phyloP scores from a whole-genome alignment of 2,888 invertebrate genomes.

The Allophyes oxyacanthae region DNA sequence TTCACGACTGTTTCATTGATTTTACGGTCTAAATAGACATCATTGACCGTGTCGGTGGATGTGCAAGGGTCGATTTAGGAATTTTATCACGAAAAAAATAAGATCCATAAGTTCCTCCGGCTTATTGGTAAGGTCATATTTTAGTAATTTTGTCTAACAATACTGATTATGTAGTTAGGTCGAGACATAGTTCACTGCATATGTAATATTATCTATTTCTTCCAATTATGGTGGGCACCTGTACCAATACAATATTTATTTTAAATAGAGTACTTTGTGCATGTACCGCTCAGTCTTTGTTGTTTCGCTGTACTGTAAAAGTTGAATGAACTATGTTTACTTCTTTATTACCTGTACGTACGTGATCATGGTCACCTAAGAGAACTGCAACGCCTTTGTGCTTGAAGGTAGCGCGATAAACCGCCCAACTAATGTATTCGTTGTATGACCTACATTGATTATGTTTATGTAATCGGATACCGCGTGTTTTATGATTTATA shows the following conservation, averaged over 20 bases:
- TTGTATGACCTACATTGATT: conserved; percentile 74
- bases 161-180: conserved; percentile 2
- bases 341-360: conserved; percentile 41
- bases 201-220: conserved; percentile 6
- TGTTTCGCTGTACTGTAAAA: too few relatives aligned
- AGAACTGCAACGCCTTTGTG: conserved; percentile 59
- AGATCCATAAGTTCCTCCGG: conserved; percentile 64
- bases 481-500: conserved; percentile 31
- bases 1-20: conserved; percentile 60
- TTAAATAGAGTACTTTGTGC: too few relatives aligned
- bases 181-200: conserved; percentile 6
- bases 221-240: conserved; percentile 10
- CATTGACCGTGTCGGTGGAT: conserved; percentile 52
- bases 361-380: conserved; percentile 64
- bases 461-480: conserved; percentile 82
- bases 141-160: conserved; percentile 4
- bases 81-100: conserved; percentile 53
- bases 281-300: conserved; percentile 38
- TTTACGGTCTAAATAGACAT: conserved; percentile 64
- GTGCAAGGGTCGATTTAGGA: conserved; percentile 48
- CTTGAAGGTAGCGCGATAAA: conserved; percentile 35
- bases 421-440: conserved; percentile 44
- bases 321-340: conserved; percentile 63
- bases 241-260: too few relatives aligned
- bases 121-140: conserved; percentile 63